phyloP scores from a whole-genome alignment of 2,888 invertebrate genomes.

The Xanthorhoe spadicearia region DNA sequence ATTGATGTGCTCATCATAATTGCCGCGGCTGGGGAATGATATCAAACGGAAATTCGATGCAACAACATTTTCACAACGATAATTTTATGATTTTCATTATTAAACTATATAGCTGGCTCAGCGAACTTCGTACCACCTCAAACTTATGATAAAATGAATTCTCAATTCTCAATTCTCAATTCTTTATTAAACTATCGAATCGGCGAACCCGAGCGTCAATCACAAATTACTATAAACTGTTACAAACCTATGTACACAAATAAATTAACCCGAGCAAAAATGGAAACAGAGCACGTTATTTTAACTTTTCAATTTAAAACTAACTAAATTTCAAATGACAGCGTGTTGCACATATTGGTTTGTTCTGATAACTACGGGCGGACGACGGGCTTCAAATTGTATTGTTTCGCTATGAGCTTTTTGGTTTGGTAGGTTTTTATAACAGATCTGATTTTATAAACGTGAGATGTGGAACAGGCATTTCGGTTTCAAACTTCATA shows the following conservation, averaged over 20 bases:
- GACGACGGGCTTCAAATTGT: not conserved
- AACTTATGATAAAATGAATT: too few species aligned
- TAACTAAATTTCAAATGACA: slow-evolving; percentile 2
- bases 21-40: not conserved
- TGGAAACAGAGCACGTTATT: slow-evolving; percentile 1
- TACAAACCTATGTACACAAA: slow-evolving; percentile 27
- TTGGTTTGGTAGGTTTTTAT: not conserved
- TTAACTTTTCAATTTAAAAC: slow-evolving; percentile 8
- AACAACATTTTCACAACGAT: not conserved
- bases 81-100: not conserved
- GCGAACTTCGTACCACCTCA: too few species aligned
- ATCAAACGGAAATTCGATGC: not conserved
- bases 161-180: too few species aligned
- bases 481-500: too few species aligned
- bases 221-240: not conserved
- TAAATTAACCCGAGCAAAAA: slow-evolving; percentile 11
- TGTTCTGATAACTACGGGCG: slow-evolving; percentile 2
- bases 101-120: too few species aligned
- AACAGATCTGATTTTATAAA: not conserved
- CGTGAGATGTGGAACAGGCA: not conserved
- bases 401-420: not conserved
- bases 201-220: not conserved
- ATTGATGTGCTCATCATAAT: slow-evolving; percentile 13
- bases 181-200: too few species aligned
- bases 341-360: slow-evolving; percentile 16